Conservation (phyloP, 2,113 vertebrate species). For the Pteropus alecto region DNA sequence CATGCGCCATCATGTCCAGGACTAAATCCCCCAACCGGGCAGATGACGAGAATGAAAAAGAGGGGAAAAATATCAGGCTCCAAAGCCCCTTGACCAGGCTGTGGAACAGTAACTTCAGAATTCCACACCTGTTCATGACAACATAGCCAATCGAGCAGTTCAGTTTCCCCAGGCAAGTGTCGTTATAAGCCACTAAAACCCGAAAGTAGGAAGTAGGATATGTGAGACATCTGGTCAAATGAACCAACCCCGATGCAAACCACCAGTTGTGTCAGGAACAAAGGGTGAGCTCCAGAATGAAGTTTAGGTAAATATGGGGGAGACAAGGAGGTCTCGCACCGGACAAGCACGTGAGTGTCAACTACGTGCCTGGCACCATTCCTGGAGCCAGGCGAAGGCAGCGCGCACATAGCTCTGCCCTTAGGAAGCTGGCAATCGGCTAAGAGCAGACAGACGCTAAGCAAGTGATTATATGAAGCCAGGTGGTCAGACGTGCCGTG, state of each 20-base stretch:
- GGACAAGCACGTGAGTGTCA: neutral
- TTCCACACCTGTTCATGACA: neutral
- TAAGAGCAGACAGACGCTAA: neutral
- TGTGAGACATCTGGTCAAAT: rapidly evolving
- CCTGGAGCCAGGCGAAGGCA: neutral
- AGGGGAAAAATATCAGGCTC: neutral
- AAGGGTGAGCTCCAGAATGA: neutral
- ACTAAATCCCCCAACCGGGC: constrained; percentile 75
- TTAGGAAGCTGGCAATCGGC: rapidly evolving
- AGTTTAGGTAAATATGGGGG: neutral
- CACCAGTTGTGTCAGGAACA: neutral
- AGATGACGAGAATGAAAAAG: neutral
- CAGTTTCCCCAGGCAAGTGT: neutral
- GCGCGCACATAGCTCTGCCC: neutral
- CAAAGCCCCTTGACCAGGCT: neutral
- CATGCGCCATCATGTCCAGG: constrained; percentile 85
- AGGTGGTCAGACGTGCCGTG: neutral
- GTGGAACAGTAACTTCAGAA: neutral
- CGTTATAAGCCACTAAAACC: neutral
- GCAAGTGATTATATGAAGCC: rapidly evolving
- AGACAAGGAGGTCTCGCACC: rapidly evolving
- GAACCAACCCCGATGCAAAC: neutral
- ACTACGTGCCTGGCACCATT: neutral
- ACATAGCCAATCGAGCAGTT: neutral
- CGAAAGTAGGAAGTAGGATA: neutral